Percentiles rank a stretch among this genome's conserved stretches.
phyloP scores from a whole-genome alignment of 1,140 invertebrate genomes.

The Paramacrobiotus metropolitanus region DNA sequence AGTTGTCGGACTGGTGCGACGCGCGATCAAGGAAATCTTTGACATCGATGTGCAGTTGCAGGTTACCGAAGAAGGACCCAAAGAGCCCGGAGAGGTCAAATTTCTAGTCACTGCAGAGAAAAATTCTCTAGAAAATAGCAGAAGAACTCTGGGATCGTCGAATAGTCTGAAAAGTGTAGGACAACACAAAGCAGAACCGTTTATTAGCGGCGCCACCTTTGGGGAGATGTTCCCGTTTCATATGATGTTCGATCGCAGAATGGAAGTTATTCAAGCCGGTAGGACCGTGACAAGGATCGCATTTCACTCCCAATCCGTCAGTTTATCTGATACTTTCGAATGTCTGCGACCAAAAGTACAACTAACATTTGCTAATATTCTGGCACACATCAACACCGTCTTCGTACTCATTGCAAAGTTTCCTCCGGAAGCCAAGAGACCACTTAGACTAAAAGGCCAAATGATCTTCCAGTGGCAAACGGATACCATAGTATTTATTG shows the following conservation, averaged over 20 bases:
- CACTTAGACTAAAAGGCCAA: slow-evolving; percentile 13
- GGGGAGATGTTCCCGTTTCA: slow-evolving; percentile 18
- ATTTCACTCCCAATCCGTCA: neutral
- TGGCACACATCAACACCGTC: neutral
- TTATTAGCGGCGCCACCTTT: neutral
- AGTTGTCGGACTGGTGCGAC: slow-evolving; percentile 15
- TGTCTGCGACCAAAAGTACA: neutral
- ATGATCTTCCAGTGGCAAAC: slow-evolving; percentile 14
- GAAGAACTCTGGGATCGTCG: neutral
- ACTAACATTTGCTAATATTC: neutral
- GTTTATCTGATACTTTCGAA: too few relatives aligned
- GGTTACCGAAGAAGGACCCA: neutral
- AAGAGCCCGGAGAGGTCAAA: neutral
- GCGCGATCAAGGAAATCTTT: slow-evolving; percentile 10
- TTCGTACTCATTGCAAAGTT: neutral
- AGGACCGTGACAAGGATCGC: neutral
- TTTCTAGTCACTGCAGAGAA: neutral
- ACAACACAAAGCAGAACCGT: neutral
- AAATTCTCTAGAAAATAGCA: too few relatives aligned
- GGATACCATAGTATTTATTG: slow-evolving; percentile 13
- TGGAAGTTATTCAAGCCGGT: neutral
- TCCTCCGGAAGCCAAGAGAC: neutral
- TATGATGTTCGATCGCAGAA: slow-evolving; percentile 16
- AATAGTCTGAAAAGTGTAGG: neutral
- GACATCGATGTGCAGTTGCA: neutral